Base-by-base conservation (phyloP, 2,888 invertebrate genomes). In the Pollenia griseotomentosa region DNA sequence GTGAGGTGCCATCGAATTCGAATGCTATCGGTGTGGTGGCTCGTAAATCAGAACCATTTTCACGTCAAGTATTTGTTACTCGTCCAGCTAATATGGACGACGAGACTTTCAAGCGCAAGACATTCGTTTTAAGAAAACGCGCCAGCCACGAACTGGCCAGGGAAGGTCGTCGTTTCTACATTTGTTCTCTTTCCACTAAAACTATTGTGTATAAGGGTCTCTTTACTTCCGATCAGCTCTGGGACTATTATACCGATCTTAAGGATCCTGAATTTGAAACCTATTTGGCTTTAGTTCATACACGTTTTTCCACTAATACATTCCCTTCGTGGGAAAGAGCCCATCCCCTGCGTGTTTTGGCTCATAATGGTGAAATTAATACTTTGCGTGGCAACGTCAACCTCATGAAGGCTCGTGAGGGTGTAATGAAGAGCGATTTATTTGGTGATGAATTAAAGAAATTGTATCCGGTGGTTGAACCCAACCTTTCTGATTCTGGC, bases 261-360 rank as follows among this genome's bases (percentile, higher is more conserved):
- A 92, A 92, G 90, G 94, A 96, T 94, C 96, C 97, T 1, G 95
- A 95, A 89, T 99, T 97, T 94, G 97, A 98, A 90, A 98, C 99
- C 3, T 99, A 99, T 94, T 94, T 99, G 93, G 98, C 99, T 59
- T 94, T 99, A 92, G 99, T 99, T 9, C 99, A 99, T 94, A 99
- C 99, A 57, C 95, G 99, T 89, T 99, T 99, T 95, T 99, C 99
- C 14, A 99, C 99, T 88, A 99, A 99, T 94, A 99, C 99, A 42
- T 99, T 99, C 93, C 99, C 99, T 68, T 98, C 98, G 92, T 99
- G 99, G 99, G 99, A 99, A 94, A 95, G 99, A 90, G 99, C 99
- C 19, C 99, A 99, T 94, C 99, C 99, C 14, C 95, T 99, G 91
- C 96, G 99, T 80, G 93, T 93, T 23, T 94, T 99, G 90, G 99